Conservation (phyloP, 1,140 invertebrate species). For the Neodiprion pinetum region DNA sequence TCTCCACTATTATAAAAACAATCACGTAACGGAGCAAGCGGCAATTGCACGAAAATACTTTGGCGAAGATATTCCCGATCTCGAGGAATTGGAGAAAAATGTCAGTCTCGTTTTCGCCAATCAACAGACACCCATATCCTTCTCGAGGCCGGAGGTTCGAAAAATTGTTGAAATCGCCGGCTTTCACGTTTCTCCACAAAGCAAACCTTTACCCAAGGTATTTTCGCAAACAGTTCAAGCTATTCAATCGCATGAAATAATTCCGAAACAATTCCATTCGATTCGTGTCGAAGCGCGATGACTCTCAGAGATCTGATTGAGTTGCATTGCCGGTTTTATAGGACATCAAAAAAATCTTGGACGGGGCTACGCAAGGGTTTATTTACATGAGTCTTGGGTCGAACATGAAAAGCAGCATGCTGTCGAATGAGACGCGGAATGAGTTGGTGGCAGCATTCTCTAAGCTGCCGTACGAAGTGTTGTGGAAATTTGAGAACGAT, state of each 20-base stretch:
- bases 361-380: slow-evolving; percentile 60
- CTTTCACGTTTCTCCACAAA: slow-evolving; percentile 52
- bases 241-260: not conserved
- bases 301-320: not conserved
- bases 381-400: slow-evolving; percentile 68
- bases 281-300: not conserved
- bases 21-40: not conserved
- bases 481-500: slow-evolving; percentile 44
- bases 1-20: not conserved
- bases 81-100: slow-evolving; percentile 45
- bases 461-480: slow-evolving; percentile 37
- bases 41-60: slow-evolving; percentile 52
- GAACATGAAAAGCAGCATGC: slow-evolving; percentile 43
- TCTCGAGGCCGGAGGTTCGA: slow-evolving; percentile 62
- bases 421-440: slow-evolving; percentile 36
- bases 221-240: not conserved
- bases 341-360: slow-evolving; percentile 58
- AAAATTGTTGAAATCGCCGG: slow-evolving; percentile 63
- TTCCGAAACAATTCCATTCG: not conserved
- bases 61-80: slow-evolving; percentile 30
- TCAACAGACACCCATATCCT: slow-evolving; percentile 63
- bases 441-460: slow-evolving; percentile 62
- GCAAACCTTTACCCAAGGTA: slow-evolving; percentile 41
- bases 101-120: slow-evolving; percentile 63
- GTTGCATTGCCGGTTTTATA: slow-evolving; percentile 29